These are phyloP conservation scores for Microcebus griseorufus DNA, from an alignment of 2,113 vertebrate genomes.

Conservation along the genomic window DNA sequence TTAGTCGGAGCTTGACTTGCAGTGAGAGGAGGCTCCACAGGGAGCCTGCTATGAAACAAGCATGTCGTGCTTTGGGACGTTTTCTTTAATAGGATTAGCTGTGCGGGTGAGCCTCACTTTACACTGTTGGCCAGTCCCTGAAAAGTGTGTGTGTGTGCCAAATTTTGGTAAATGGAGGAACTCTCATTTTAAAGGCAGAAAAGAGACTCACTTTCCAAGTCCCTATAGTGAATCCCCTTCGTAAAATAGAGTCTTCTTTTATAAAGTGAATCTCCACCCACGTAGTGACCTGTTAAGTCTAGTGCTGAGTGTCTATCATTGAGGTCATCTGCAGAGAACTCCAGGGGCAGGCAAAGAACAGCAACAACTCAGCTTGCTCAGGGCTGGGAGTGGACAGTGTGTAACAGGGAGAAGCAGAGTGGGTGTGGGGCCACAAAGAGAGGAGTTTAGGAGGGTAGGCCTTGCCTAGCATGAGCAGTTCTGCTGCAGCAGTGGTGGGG, in stretches of 20 bases:
- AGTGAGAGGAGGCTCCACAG: background rate
- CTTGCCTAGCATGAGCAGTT: conserved; percentile 94
- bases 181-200: conserved; percentile 45
- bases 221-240: conserved; percentile 24
- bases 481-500: conserved; percentile 91
- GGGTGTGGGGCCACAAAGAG: background rate
- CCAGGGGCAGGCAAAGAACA: conserved; percentile 54
- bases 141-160: background rate
- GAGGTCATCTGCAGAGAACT: conserved; percentile 15
- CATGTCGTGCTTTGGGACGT: background rate
- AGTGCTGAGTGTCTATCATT: background rate
- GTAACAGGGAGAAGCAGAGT: conserved; percentile 35
- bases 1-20: conserved; percentile 43
- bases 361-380: background rate
- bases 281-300: background rate
- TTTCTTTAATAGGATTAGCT: conserved; percentile 60
- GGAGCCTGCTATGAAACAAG: conserved; percentile 54
- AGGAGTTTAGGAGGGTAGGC: background rate
- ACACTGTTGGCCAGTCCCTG: background rate
- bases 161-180: conserved; percentile 35
- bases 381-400: background rate
- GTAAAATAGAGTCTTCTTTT: conserved; percentile 45
- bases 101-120: background rate
- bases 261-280: conserved; percentile 13
- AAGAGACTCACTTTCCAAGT: conserved; percentile 14